A percentile compares a stretch with the other conserved stretches of the same genome.
Conservation (phyloP, 2,113 vertebrate genomes). For the Scopus umbretta region DNA sequence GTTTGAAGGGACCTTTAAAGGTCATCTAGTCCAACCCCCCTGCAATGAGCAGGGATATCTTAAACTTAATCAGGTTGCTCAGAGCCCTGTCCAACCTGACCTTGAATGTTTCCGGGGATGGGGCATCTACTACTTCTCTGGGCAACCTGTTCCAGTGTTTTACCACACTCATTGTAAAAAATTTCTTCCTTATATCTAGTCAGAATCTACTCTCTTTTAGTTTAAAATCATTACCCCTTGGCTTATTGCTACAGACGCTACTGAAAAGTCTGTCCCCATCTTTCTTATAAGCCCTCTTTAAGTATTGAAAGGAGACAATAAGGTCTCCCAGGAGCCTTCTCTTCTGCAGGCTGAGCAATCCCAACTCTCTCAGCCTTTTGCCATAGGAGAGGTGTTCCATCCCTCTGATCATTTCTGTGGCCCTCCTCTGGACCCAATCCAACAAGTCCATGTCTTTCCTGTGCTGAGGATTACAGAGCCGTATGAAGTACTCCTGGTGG, state of each 20-base stretch:
- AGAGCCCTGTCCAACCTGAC: not conserved
- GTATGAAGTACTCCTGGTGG: not conserved
- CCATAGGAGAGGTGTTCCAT: not conserved
- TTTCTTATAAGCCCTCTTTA: not conserved
- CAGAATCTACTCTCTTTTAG: not conserved
- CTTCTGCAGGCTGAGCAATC: not conserved
- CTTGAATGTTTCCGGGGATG: not conserved
- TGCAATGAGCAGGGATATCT: not conserved
- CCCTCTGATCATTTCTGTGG: not conserved
- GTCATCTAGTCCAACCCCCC: rapidly evolving
- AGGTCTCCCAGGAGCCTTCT: not conserved
- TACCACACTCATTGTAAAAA: not conserved
- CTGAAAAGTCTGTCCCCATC: not conserved
- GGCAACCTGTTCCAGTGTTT: not conserved
- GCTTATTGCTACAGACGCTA: not conserved
- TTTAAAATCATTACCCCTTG: not conserved
- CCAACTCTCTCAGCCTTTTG: not conserved
- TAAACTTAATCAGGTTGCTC: not conserved
- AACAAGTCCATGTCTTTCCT: not conserved
- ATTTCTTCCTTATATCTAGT: not conserved
- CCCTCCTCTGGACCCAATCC: not conserved
- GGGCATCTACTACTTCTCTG: not conserved
- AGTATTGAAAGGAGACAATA: not conserved
- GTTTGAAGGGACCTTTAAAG: not conserved
- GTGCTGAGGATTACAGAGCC: no score